These are phyloP conservation scores for Megathymus violae DNA, from an alignment of 1,140 invertebrate genomes.

Conservation along the genomic window DNA sequence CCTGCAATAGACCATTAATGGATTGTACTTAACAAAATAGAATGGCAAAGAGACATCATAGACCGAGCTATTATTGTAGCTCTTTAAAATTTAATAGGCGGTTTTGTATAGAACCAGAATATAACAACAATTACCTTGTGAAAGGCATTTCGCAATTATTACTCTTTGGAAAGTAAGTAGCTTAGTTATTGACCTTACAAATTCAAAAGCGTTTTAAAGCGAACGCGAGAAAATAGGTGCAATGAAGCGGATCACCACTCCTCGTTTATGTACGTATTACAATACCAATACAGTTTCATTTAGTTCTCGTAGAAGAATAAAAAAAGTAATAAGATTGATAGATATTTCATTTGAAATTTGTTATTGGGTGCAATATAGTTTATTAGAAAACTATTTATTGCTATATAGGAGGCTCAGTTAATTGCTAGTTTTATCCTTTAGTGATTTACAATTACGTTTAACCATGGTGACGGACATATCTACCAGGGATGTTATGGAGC, in stretches of 20 bases:
- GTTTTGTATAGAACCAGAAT: slow-evolving; percentile 64
- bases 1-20: no score
- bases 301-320: background rate
- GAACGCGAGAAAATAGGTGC: slow-evolving; percentile 29
- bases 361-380: no score
- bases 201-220: slow-evolving; percentile 34
- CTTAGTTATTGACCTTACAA: slow-evolving; percentile 63
- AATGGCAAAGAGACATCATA: no score
- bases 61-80: slow-evolving; percentile 5
- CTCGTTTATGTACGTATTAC: slow-evolving; percentile 9
- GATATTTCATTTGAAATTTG: slow-evolving; percentile 1
- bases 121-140: slow-evolving; percentile 69
- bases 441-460: no score
- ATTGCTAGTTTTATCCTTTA: no score
- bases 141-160: slow-evolving; percentile 63
- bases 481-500: no score
- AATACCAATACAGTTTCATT: slow-evolving; percentile 1
- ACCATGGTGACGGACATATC: no score
- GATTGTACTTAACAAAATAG: no score
- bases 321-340: background rate
- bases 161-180: slow-evolving; percentile 77
- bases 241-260: slow-evolving; percentile 25
- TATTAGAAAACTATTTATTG: no score
- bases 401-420: no score
- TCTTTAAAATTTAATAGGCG: slow-evolving; percentile 65